Percentiles rank a stretch among this genome's conserved stretches.
Conservation (phyloP, 2,888 invertebrate species). For the Achlya flavicornis region DNA sequence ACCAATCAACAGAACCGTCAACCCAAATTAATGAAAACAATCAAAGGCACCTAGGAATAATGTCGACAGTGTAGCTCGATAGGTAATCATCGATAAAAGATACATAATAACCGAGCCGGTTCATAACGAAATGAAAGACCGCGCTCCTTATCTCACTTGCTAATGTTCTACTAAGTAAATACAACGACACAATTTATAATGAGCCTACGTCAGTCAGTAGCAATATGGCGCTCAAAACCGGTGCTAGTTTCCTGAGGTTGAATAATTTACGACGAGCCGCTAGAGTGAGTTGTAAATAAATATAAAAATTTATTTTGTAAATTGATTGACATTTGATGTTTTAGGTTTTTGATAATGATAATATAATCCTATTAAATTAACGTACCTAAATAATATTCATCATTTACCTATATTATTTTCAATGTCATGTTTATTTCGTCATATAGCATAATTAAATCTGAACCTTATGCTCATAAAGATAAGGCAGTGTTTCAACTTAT, state of each 20-base stretch:
- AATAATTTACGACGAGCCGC: conserved; percentile 48
- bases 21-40: too few relatives aligned
- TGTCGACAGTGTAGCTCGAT: background rate
- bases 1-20: too few relatives aligned
- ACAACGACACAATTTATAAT: conserved; percentile 31
- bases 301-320: conserved; percentile 10
- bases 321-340: conserved; percentile 4
- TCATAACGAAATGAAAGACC: conserved; percentile 32
- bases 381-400: too few relatives aligned
- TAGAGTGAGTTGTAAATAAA: conserved; percentile 53
- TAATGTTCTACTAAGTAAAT: conserved; percentile 52
- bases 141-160: conserved; percentile 64
- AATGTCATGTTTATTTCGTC: conserved; percentile 21
- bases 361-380: too few relatives aligned
- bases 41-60: background rate
- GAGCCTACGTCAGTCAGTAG: conserved; percentile 46
- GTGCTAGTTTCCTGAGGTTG: conserved; percentile 61
- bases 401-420: background rate
- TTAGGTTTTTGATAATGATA: background rate
- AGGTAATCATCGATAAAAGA: background rate
- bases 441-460: conserved; percentile 16
- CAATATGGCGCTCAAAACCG: conserved; percentile 70
- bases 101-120: background rate
- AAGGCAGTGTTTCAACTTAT: conserved; percentile 14
- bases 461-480: background rate